Base-by-base conservation (phyloP, 1,140 invertebrate species). In the Drosophila trapezifrons region DNA sequence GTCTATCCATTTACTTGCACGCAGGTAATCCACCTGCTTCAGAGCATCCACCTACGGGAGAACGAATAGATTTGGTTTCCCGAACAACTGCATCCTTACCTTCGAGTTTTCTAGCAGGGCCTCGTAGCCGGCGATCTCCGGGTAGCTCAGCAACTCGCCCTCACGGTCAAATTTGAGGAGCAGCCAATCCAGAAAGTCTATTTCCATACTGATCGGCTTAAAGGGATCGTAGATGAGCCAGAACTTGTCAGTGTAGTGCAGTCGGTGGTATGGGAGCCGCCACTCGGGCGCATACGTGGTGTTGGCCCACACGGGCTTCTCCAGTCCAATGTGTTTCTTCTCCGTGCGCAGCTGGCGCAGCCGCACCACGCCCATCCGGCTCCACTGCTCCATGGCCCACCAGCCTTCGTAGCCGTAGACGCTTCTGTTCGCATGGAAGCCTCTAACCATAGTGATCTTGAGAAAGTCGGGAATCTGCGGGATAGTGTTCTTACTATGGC, bases 151-250 rank as follows among this genome's bases (percentile, higher is more conserved):
- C 3, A 65, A 42, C 1, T 51, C 32, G 4, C 80, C 84, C 1
- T 29, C 0, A 8, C 69, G 70, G 1, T 73, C 0, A 3, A 49
- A 79, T 10, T 63, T 57, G 0, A 64, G 8, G 4, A 78, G 54
- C 4, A 71, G 0, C 1, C 54, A 54, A 7, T 71, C 25, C 2
- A 54, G 0, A 1, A 64, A 8, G 3, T 4, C n/a, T 1, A 42
- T 18, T 0, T 15, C 12, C 15, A 27, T 29, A n/a, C 10, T 1
- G 8, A 51, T 43, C 13, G 70, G 64, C 12, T 49, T 12, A 72
- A 90, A 91, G 6, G 90, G 90, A 7, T 78, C 64, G 37, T 73
- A 91, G 9, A 87, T 82, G 6, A 69, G 57, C 86, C 86, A 89
- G 27, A 74, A 90, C 37, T 80, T 87, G 2, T 79, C 45, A 0